Evolutionary conservation across 2,888 invertebrate species (phyloP).

Genomic region (Anthrax anthrax): DNA sequence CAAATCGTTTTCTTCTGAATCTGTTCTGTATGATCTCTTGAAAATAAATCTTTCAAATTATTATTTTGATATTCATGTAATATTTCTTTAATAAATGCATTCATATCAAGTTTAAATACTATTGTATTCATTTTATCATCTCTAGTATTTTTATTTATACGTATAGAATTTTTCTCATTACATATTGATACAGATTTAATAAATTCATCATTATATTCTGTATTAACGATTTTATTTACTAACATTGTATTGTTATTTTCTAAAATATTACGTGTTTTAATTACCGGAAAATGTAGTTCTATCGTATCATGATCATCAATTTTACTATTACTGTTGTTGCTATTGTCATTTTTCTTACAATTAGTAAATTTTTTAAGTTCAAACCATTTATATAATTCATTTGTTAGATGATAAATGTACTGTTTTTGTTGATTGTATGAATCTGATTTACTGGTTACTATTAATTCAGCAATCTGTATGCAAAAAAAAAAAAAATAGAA

Average conservation of each 20-base stretch:
- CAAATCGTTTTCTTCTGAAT: slow-evolving; percentile 38
- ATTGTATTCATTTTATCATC: background rate
- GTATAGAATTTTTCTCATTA: background rate
- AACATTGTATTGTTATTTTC: slow-evolving; percentile 5
- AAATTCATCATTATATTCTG: slow-evolving; percentile 3
- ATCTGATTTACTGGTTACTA: background rate
- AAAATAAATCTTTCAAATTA: background rate
- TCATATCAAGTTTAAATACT: slow-evolving; percentile 8
- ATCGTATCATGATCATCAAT: background rate
- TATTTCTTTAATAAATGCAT: slow-evolving; percentile 5
- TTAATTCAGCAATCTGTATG: background rate
- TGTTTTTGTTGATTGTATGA: background rate
- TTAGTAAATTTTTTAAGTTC: background rate
- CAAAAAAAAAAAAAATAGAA: no score
- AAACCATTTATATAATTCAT: background rate
- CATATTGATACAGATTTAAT: slow-evolving; percentile 2
- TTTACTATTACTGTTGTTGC: no score
- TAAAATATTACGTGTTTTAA: slow-evolving; percentile 7
- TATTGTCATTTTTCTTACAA: background rate
- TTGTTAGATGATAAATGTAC: background rate
- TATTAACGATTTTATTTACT: slow-evolving; percentile 6
- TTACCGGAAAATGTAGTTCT: slow-evolving; percentile 12
- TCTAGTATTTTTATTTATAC: no score
- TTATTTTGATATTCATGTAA: background rate
- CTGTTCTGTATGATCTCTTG: background rate